These are phyloP conservation scores for Falco rusticolus DNA, from an alignment of 2,797 vertebrate species.

Conservation along the genomic window DNA sequence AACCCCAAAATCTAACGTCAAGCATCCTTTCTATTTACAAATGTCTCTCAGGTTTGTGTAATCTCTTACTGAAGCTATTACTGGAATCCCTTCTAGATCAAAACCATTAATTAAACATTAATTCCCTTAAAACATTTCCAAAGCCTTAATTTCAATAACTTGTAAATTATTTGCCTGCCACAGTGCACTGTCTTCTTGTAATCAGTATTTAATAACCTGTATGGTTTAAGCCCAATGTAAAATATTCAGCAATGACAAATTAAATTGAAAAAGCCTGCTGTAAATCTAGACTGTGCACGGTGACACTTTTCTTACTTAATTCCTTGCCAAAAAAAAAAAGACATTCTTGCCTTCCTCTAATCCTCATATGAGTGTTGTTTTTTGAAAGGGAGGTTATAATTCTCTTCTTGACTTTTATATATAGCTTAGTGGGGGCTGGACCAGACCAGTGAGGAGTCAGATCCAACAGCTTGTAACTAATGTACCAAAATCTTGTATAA, in stretches of 20 bases:
- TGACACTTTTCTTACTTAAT: neutral
- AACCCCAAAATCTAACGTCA: neutral
- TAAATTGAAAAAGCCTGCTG: neutral
- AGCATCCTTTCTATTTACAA: neutral
- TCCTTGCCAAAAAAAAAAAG: neutral
- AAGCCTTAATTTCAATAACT: conserved; percentile 22
- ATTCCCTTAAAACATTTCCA: conserved; percentile 40
- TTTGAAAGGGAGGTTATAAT: neutral
- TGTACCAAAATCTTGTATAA: neutral
- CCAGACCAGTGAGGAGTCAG: neutral
- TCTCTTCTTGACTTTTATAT: neutral
- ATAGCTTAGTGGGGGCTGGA: neutral
- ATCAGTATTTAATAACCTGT: conserved; percentile 31
- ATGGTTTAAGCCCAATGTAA: neutral
- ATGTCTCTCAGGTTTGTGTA: neutral
- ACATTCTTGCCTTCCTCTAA: neutral
- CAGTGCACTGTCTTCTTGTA: neutral
- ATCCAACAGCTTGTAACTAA: neutral
- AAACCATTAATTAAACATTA: conserved; percentile 47
- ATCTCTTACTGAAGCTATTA: conserved; percentile 14
- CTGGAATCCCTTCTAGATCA: conserved; percentile 9
- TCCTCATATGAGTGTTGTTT: neutral
- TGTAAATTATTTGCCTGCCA: conserved; percentile 3
- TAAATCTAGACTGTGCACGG: neutral
- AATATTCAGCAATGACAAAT: conserved; percentile 9